Evolutionary conservation across 2,797 vertebrate species (phyloP).

Genomic region (Netta rufina): DNA sequence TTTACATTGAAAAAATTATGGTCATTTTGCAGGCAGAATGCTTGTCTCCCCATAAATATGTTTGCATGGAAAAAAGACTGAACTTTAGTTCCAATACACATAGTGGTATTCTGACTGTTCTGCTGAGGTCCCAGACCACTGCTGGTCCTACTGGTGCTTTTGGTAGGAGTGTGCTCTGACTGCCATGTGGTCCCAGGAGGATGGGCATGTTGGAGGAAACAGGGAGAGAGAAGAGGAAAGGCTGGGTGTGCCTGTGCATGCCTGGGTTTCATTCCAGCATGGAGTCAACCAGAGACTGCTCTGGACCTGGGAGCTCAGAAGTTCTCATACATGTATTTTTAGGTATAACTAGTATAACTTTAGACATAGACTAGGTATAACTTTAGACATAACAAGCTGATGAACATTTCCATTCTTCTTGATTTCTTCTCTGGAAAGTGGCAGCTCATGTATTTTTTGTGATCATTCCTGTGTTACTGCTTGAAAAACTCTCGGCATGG

Average conservation of each 20-base stretch:
- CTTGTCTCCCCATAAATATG: background rate
- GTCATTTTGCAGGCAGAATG: background rate
- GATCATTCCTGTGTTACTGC: background rate
- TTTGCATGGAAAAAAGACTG: background rate
- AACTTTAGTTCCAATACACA: background rate
- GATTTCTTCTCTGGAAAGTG: background rate
- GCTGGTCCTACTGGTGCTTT: accelerated
- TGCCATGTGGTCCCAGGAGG: background rate
- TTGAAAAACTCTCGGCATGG: background rate
- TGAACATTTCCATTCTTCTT: background rate
- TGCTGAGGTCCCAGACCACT: background rate
- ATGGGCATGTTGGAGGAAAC: accelerated
- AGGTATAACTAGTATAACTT: background rate
- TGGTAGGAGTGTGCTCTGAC: background rate
- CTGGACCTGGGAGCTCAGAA: background rate
- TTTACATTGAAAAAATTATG: background rate
- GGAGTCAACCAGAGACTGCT: background rate
- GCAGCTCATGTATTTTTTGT: background rate
- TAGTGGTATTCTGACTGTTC: background rate
- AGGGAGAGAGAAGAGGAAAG: background rate
- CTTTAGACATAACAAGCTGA: background rate
- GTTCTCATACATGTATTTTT: accelerated
- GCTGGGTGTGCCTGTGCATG: accelerated
- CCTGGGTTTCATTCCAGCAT: background rate
- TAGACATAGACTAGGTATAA: background rate